Evolutionary conservation across 2,797 vertebrate genomes (phyloP).

Genomic region (Miopithecus talapoin): DNA sequence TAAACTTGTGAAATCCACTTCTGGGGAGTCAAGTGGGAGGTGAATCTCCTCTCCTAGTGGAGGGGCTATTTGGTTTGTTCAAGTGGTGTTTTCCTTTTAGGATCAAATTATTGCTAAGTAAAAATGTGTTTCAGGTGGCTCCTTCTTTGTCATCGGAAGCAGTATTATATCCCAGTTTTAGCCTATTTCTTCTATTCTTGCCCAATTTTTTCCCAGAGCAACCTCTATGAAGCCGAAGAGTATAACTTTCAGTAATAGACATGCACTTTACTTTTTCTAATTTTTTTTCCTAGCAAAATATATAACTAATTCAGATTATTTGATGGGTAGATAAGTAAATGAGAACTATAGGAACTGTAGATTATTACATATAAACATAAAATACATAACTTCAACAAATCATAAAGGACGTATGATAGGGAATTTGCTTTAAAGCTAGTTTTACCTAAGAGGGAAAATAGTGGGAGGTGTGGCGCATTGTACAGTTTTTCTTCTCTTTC

Average conservation of each 20-base stretch:
- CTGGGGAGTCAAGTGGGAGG: conserved; percentile 59
- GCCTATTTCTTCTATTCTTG: neutral
- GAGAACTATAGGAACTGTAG: neutral
- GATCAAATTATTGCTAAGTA: conserved; percentile 46
- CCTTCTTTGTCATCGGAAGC: conserved; percentile 24
- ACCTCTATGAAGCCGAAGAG: neutral
- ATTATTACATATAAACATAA: neutral
- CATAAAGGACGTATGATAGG: neutral
- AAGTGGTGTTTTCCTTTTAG: conserved; percentile 60
- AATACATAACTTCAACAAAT: neutral
- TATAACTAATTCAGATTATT: neutral
- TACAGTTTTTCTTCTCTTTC: neutral
- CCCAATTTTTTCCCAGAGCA: neutral
- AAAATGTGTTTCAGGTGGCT: conserved; percentile 36
- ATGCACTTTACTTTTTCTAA: neutral
- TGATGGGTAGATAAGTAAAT: neutral
- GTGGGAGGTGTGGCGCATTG: neutral
- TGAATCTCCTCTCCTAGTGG: conserved; percentile 5
- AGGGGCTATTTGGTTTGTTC: conserved; percentile 56
- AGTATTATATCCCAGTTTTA: neutral
- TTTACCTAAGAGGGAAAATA: neutral
- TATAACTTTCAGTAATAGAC: neutral
- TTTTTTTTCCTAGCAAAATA: neutral
- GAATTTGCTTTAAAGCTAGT: neutral
- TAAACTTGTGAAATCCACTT: conserved; percentile 70